These are phyloP conservation scores for Lagocephalus sceleratus DNA, from an alignment of 2,797 vertebrate species.

Conservation along the genomic window DNA sequence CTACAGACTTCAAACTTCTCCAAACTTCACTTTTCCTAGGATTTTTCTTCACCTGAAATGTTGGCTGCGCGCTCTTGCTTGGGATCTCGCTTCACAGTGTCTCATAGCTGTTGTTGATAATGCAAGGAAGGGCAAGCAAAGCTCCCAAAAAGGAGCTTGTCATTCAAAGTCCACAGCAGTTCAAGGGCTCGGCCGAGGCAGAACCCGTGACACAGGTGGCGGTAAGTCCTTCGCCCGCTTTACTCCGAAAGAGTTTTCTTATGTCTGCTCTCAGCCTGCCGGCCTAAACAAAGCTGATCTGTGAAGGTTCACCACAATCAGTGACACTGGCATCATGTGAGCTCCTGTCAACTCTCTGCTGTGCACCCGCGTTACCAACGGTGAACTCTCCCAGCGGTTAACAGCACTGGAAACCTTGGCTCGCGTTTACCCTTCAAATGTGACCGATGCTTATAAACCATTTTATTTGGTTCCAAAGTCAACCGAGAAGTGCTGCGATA, in stretches of 20 bases:
- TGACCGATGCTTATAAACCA: slow-evolving; percentile 42
- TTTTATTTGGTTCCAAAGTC: slow-evolving; percentile 65
- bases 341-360: background rate
- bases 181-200: slow-evolving; percentile 78
- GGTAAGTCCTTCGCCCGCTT: slow-evolving; percentile 78
- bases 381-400: slow-evolving; percentile 44
- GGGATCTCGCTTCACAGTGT: slow-evolving; percentile 47
- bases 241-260: background rate
- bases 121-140: slow-evolving; percentile 86
- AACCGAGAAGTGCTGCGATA: slow-evolving; percentile 1
- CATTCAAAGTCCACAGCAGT: slow-evolving; percentile 84
- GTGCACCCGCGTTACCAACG: slow-evolving; percentile 15
- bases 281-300: background rate
- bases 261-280: background rate
- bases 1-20: slow-evolving; percentile 23
- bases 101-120: slow-evolving; percentile 65
- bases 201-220: slow-evolving; percentile 74
- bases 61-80: slow-evolving; percentile 39
- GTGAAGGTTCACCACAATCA: slow-evolving; percentile 30
- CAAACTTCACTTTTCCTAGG: slow-evolving; percentile 23
- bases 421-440: slow-evolving; percentile 26
- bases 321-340: background rate
- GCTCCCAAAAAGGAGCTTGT: slow-evolving; percentile 86
- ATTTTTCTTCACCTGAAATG: slow-evolving; percentile 72
- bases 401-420: slow-evolving; percentile 24